Evolutionary conservation across 2,797 vertebrate species (phyloP), one percentile per base, ranked within the genome.

Genomic region (Acipenser transmontanus): DNA sequence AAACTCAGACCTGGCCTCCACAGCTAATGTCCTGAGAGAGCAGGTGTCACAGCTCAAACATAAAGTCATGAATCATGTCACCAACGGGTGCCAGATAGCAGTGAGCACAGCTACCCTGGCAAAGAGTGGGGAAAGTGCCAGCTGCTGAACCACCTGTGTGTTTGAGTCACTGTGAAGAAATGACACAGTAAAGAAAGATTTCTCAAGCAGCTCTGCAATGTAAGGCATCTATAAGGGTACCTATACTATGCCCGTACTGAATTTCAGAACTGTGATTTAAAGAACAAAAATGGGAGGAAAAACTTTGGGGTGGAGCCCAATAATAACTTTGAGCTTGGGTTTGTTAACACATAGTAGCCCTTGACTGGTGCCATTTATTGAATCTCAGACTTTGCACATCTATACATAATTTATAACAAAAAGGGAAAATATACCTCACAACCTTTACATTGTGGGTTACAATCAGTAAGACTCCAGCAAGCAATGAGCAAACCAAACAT

Each of bases 1-100:
- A 79, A 95, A 95, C 85, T 90, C 87, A 0, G 91, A 95, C 80
- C 80, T 95, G 76, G 91, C 91, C 13, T 89, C 93, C 70, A 94
- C 92, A 0, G 93, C 93, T 2, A 84, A 88, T 71, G 85, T 93
- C 65, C 80, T 95, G 64, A 80, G 93, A 7, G 89, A 93, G 72
- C 93, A 95, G 83, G 93, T 94, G 51, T 85, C 85, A 1, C 92
- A 93, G 80, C 89, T 94, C 67, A 94, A 94, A 74, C 91, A 93
- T 72, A 93, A 93, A 71, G 93, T 95, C 77, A 91, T 92, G 85
- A 93, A 88, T 79, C 93, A 94, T 14, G 89, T 93, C 69, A 93
- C 89, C 75, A 92, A 87, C 0, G 93, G 93, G 54, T 95, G 93
- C 77, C 93, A 93, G 77, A 92, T 92, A 34, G 72, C 89, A 0